These are phyloP conservation scores for Smithornis capensis DNA, from an alignment of 2,113 vertebrate genomes.

Conservation along the genomic window DNA sequence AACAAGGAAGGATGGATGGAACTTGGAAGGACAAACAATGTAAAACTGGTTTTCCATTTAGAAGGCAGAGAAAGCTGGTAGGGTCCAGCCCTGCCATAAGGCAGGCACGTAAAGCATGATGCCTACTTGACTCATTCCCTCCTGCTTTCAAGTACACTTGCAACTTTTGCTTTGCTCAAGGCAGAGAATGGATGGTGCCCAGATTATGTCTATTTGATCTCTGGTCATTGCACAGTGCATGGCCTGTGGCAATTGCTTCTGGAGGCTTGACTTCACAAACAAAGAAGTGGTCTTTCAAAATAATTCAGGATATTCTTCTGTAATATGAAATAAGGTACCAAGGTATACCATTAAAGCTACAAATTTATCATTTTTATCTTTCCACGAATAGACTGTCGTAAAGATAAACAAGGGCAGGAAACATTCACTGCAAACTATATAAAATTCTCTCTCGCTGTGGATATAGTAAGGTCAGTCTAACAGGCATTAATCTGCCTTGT, in stretches of 20 bases:
- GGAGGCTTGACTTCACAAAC: not conserved
- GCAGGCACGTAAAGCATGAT: not conserved
- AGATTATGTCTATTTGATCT: not conserved
- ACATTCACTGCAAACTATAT: not conserved
- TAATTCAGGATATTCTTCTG: not conserved
- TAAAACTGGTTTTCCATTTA: not conserved
- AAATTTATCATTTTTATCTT: not conserved
- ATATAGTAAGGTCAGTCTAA: not conserved
- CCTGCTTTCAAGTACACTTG: fast-evolving
- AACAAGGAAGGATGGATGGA: not conserved
- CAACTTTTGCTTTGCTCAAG: not conserved
- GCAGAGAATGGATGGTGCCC: not conserved
- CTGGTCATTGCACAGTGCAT: not conserved
- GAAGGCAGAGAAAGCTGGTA: not conserved
- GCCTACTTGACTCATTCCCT: not conserved
- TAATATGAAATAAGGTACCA: not conserved
- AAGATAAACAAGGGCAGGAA: not conserved
- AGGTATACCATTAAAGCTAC: not conserved
- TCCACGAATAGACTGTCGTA: not conserved
- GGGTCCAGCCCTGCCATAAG: not conserved
- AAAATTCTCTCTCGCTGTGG: not conserved
- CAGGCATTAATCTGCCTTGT: not conserved
- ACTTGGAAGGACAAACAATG: not conserved
- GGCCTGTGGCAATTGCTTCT: not conserved
- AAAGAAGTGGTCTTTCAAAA: not conserved